phyloP scores from a whole-genome alignment of 2,113 vertebrate species.

The Malurus elegans region DNA sequence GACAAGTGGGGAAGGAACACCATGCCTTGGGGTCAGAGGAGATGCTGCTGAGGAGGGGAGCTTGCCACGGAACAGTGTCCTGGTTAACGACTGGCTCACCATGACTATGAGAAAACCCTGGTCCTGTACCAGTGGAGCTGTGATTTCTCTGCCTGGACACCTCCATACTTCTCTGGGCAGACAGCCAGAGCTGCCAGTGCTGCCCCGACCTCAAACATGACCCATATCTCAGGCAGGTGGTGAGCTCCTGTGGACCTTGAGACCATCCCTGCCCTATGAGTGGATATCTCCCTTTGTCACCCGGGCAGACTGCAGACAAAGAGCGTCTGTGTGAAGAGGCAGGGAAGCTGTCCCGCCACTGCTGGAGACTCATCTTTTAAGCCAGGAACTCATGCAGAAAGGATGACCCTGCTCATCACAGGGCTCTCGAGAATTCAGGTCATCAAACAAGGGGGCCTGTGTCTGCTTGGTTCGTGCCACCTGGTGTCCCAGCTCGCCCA shows the following conservation, averaged over 20 bases:
- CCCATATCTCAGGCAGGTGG: neutral
- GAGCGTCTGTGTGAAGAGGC: neutral
- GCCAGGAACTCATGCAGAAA: slow-evolving; percentile 51
- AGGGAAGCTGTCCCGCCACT: neutral
- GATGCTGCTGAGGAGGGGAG: neutral
- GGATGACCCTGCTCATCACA: slow-evolving; percentile 19
- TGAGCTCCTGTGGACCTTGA: neutral
- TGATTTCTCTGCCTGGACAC: neutral
- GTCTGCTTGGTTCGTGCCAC: neutral
- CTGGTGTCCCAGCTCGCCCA: neutral
- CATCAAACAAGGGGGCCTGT: slow-evolving; percentile 39
- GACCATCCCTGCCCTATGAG: neutral
- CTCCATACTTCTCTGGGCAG: neutral
- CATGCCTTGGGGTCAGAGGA: neutral
- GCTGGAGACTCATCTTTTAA: slow-evolving; percentile 15
- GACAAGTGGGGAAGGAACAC: neutral
- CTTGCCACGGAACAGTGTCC: neutral
- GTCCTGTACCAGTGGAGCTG: neutral
- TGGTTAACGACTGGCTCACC: neutral
- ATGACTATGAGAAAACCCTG: neutral
- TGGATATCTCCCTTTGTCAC: slow-evolving; percentile 29
- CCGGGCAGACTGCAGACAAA: slow-evolving; percentile 25
- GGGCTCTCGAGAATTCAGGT: slow-evolving; percentile 29
- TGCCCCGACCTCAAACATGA: neutral
- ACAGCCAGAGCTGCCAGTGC: neutral